A percentile compares a stretch with the other conserved stretches of the same genome.
Evolutionary conservation across 2,113 vertebrate species (phyloP).

Genomic region (Oryzias woworae): DNA sequence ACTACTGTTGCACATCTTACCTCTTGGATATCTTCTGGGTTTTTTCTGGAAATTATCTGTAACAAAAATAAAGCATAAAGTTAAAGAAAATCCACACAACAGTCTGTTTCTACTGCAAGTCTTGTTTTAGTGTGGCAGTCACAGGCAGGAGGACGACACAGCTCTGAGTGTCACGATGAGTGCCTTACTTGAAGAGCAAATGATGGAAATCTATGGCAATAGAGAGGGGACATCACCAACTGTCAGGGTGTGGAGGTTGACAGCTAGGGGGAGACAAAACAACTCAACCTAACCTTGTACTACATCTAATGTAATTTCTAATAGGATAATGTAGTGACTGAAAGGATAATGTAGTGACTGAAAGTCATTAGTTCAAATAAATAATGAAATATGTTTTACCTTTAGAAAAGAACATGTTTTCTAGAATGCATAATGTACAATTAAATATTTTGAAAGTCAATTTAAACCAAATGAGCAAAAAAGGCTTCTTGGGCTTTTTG

Average conservation of each 20-base stretch:
- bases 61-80: conserved; percentile 41
- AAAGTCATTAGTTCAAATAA: neutral
- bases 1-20: conserved; percentile 71
- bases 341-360: neutral
- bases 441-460: too few relatives aligned
- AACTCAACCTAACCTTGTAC: neutral
- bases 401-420: too few relatives aligned
- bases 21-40: conserved; percentile 97
- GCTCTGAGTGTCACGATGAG: conserved; percentile 51
- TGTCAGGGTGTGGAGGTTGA: conserved; percentile 7
- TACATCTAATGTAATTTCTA: neutral
- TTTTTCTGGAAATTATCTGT: conserved; percentile 96
- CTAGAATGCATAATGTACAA: too few relatives aligned
- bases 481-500: too few relatives aligned
- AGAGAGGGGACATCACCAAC: conserved; percentile 61
- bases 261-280: conserved; percentile 11
- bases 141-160: conserved; percentile 11
- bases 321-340: neutral
- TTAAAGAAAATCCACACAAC: neutral
- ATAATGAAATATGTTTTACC: neutral
- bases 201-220: conserved; percentile 39
- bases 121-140: neutral
- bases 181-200: conserved; percentile 36
- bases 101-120: neutral
- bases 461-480: too few relatives aligned